Percentiles rank a stretch among this genome's conserved stretches.
phyloP scores from a whole-genome alignment of 2,797 vertebrate species.

The Pachyuromys duprasi region DNA sequence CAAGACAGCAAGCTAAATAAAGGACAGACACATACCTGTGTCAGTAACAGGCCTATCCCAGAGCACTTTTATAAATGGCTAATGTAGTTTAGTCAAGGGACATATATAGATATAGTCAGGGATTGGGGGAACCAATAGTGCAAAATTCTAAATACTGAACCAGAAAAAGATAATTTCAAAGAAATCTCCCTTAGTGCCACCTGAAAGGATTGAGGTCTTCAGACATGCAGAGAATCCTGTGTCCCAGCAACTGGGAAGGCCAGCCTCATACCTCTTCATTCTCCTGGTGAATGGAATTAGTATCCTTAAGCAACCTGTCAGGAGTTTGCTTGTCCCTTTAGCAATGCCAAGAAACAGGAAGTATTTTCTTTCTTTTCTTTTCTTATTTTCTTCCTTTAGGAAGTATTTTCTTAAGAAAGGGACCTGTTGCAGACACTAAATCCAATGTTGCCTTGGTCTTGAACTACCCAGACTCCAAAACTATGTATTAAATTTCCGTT shows the following conservation, averaged over 20 bases:
- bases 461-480: not conserved
- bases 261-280: not conserved
- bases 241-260: not conserved
- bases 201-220: not conserved
- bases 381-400: too few species aligned
- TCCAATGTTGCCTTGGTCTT: not conserved
- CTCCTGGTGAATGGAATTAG: not conserved
- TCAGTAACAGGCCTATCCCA: not conserved
- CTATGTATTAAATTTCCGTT: not conserved
- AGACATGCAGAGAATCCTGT: not conserved
- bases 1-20: constrained; percentile 23
- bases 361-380: too few species aligned
- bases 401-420: not conserved
- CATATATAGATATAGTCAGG: not conserved
- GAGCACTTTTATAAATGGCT: not conserved
- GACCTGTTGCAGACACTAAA: not conserved
- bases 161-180: not conserved
- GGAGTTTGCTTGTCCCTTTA: not conserved
- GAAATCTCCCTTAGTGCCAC: not conserved
- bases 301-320: not conserved
- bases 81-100: not conserved
- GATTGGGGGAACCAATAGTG: not conserved
- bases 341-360: not conserved
- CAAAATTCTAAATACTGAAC: not conserved
- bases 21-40: not conserved